Evolutionary conservation across 2,113 vertebrate genomes (phyloP).

Genomic region (Amphilophus citrinellus): DNA sequence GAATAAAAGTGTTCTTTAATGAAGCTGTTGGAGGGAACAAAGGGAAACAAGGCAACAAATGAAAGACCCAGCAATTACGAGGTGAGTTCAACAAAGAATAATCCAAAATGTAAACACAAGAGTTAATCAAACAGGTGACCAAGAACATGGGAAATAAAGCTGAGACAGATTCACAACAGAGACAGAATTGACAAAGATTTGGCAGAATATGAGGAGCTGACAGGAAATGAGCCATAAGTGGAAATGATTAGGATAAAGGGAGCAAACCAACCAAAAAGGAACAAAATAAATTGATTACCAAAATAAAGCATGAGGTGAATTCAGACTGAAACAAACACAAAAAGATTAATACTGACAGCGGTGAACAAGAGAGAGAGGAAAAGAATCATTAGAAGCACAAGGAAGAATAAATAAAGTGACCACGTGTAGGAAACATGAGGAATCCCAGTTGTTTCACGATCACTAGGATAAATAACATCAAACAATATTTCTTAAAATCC

Average conservation of each 20-base stretch:
- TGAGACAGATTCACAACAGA: background rate
- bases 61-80: background rate
- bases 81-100: background rate
- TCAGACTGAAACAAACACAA: background rate
- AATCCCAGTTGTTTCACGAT: background rate
- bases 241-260: background rate
- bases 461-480: background rate
- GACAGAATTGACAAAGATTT: background rate
- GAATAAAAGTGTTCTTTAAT: background rate
- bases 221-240: background rate
- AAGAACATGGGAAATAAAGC: background rate
- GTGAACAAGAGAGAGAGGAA: background rate
- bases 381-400: background rate
- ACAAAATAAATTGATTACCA: background rate
- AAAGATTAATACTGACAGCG: background rate
- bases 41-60: background rate
- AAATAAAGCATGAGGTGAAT: background rate
- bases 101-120: background rate
- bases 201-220: background rate
- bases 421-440: background rate
- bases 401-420: rapidly evolving
- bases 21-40: background rate
- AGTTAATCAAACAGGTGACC: background rate
- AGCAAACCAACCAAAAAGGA: background rate
- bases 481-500: background rate